These are phyloP conservation scores for Neelides sp. DNA, from an alignment of 1,140 invertebrate species.

Conservation along the genomic window DNA sequence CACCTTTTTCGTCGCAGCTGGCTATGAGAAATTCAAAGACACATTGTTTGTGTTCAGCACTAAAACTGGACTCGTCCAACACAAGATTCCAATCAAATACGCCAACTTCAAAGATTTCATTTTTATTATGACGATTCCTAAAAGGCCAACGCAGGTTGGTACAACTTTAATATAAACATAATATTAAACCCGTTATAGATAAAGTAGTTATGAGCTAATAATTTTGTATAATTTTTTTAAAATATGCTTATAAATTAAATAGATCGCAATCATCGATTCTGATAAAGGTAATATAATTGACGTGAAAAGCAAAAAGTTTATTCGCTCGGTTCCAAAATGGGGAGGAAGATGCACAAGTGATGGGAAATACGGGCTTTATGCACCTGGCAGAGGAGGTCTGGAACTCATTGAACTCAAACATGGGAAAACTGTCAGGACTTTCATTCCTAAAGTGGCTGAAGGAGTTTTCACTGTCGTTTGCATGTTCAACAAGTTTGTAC, in stretches of 20 bases:
- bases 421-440: constrained; percentile 62
- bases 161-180: too few species aligned
- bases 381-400: constrained; percentile 80
- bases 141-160: constrained; percentile 22
- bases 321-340: constrained; percentile 68
- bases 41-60: constrained; percentile 70
- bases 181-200: too few species aligned
- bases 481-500: constrained; percentile 85
- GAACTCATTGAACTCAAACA: constrained; percentile 78
- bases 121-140: constrained; percentile 21
- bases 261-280: constrained; percentile 73
- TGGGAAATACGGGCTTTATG: constrained; percentile 83
- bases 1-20: constrained; percentile 58
- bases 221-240: too few species aligned
- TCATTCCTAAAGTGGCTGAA: constrained; percentile 85
- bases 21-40: constrained; percentile 72
- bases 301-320: constrained; percentile 59
- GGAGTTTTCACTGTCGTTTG: constrained; percentile 92
- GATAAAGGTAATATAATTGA: constrained; percentile 81
- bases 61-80: constrained; percentile 62
- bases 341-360: constrained; percentile 67
- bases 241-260: too few species aligned
- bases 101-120: constrained; percentile 40
- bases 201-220: too few species aligned
- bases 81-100: constrained; percentile 57